Conservation (phyloP, 2,113 vertebrate genomes). For the Callopanchax toddi region DNA sequence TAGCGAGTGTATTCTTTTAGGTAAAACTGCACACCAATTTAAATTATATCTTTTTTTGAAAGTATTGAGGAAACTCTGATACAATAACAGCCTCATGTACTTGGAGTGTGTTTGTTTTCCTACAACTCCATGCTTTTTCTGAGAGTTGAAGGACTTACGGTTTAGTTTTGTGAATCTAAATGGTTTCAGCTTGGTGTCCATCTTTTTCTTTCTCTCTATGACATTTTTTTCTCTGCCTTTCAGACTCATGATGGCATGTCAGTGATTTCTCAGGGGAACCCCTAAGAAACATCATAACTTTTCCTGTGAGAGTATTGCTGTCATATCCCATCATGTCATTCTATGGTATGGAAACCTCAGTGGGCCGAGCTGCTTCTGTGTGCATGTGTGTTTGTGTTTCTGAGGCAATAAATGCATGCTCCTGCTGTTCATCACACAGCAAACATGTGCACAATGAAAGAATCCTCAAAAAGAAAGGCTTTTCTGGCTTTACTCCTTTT, state of each 20-base stretch:
- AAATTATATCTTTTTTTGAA: neutral
- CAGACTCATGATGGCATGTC: slow-evolving; percentile 3
- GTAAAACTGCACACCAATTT: neutral
- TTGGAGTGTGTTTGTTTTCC: too few relatives aligned
- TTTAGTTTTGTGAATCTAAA: slow-evolving; percentile 8
- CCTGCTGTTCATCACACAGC: slow-evolving; percentile 44
- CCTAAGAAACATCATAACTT: slow-evolving; percentile 17
- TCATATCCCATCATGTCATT: slow-evolving; percentile 40
- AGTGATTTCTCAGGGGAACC: slow-evolving; percentile 7
- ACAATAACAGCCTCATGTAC: neutral
- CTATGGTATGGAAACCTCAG: slow-evolving; percentile 7
- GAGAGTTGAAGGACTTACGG: too few relatives aligned
- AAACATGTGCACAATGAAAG: neutral
- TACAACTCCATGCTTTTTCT: too few relatives aligned
- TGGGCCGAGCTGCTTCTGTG: slow-evolving; percentile 9
- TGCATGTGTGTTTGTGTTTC: slow-evolving; percentile 9
- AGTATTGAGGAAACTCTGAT: neutral
- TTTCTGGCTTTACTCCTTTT: slow-evolving; percentile 1
- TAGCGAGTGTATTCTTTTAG: neutral
- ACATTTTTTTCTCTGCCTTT: neutral
- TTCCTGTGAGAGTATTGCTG: slow-evolving; percentile 24
- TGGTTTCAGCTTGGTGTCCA: neutral
- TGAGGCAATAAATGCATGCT: slow-evolving; percentile 26
- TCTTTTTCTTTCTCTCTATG: neutral
- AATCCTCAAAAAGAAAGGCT: neutral